These are phyloP conservation scores for Ophthalmolycus amberensis DNA, from an alignment of 2,113 vertebrate species.

Conservation along the genomic window DNA sequence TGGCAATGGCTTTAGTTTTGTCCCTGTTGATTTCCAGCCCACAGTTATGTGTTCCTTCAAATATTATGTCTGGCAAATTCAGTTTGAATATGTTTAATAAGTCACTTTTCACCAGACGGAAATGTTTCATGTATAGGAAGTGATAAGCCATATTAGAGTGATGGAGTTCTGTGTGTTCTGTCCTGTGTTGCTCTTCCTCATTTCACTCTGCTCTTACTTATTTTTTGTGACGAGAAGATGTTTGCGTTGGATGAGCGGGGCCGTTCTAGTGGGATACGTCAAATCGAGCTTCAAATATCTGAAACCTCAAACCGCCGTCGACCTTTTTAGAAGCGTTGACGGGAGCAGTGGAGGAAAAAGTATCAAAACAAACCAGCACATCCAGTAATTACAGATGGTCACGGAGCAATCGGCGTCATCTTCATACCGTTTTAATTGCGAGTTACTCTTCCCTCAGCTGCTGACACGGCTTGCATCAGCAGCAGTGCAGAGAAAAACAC, in stretches of 20 bases:
- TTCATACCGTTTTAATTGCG: not conserved
- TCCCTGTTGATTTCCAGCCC: not conserved
- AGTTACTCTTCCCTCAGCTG: no score
- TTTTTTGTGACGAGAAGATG: not conserved
- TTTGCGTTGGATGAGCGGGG: not conserved
- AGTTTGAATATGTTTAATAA: not conserved
- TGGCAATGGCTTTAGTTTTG: not conserved
- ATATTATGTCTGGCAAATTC: not conserved
- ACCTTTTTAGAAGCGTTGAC: not conserved
- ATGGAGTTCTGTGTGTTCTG: slow-evolving; percentile 27
- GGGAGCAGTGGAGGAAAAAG: not conserved
- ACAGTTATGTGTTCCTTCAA: not conserved
- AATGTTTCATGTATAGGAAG: slow-evolving; percentile 19
- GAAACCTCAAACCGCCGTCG: slow-evolving; percentile 34
- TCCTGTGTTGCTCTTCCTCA: slow-evolving; percentile 9
- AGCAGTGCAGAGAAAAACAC: slow-evolving; percentile 9
- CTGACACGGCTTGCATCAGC: not conserved
- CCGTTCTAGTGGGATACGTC: not conserved
- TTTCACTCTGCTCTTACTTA: slow-evolving; percentile 15
- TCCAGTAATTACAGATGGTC: not conserved
- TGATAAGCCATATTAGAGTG: slow-evolving; percentile 61
- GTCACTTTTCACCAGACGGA: slow-evolving; percentile 21
- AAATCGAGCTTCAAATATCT: not conserved
- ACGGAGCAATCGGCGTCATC: not conserved
- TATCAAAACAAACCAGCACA: slow-evolving; percentile 11